These are phyloP conservation scores for Batillaria attramentaria DNA, from an alignment of 1,140 invertebrate species.

Conservation along the genomic window DNA sequence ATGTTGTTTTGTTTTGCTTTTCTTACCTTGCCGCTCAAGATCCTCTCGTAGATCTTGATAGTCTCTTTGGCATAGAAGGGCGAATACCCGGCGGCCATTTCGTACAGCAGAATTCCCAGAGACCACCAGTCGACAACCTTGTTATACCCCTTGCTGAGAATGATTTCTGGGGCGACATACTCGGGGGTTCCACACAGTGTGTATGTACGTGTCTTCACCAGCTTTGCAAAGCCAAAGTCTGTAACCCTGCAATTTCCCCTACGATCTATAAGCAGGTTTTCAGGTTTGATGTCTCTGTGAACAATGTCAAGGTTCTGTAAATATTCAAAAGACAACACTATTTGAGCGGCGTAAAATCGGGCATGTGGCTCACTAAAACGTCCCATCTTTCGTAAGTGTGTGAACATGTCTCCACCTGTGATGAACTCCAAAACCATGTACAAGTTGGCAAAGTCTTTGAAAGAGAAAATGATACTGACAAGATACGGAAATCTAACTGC, in stretches of 20 bases:
- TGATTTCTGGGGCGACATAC: conserved; percentile 97
- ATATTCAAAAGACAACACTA: too few relatives aligned
- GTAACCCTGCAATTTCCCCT: too few relatives aligned
- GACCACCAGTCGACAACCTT: conserved; percentile 99
- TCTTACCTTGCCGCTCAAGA: conserved; percentile 78
- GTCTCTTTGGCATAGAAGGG: conserved; percentile 73
- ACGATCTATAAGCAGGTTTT: too few relatives aligned
- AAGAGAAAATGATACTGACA: conserved; percentile 92
- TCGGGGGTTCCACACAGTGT: conserved; percentile 99
- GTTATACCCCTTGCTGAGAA: conserved; percentile 97
- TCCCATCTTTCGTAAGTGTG: conserved; percentile 92
- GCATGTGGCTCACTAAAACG: conserved; percentile 65
- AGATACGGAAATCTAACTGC: conserved; percentile 98
- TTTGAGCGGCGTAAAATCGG: too few relatives aligned
- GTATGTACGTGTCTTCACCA: conserved; percentile 99
- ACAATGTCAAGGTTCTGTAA: too few relatives aligned
- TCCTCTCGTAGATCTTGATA: conserved; percentile 88
- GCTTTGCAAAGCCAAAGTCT: conserved; percentile 99
- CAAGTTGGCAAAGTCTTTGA: conserved; percentile 99
- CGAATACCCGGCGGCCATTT: conserved; percentile 84
- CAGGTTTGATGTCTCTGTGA: too few relatives aligned
- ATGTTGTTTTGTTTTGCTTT: too few relatives aligned
- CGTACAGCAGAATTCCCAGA: conserved; percentile 94
- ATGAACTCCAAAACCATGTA: conserved; percentile 99
- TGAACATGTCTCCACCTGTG: conserved; percentile 99